Evolutionary conservation across 2,113 vertebrate species (phyloP).

Genomic region (Chaenogobius annularis): DNA sequence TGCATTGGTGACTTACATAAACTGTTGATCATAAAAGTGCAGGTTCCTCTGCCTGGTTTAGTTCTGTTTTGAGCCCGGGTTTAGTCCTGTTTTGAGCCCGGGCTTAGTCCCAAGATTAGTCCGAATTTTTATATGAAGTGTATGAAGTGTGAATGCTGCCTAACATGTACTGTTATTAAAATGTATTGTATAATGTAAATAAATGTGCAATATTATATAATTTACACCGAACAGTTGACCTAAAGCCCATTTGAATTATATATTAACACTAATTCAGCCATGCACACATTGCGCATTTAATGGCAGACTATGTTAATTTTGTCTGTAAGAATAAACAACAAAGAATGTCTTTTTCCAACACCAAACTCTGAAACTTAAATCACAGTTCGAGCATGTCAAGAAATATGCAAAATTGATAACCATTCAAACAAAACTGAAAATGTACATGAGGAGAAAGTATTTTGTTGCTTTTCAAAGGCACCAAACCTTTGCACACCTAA

Average conservation of each 20-base stretch:
- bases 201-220: background rate
- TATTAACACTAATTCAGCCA: background rate
- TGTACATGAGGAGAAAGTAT: background rate
- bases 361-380: background rate
- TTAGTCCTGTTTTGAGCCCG: background rate
- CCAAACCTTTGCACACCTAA: constrained; percentile 21
- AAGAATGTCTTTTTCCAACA: background rate
- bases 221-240: background rate
- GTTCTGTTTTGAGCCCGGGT: background rate
- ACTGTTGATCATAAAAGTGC: background rate
- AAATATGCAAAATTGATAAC: background rate
- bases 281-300: background rate
- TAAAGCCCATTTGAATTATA: background rate
- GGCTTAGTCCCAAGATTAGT: too few relatives aligned
- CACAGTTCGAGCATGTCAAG: background rate
- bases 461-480: constrained; percentile 1
- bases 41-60: background rate
- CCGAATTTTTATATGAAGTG: too few relatives aligned
- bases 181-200: background rate
- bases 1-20: background rate
- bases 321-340: background rate
- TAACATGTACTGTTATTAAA: background rate
- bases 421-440: background rate
- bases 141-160: too few relatives aligned
- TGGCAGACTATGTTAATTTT: background rate